Base-by-base conservation (phyloP, 2,888 invertebrate species). In the Synergus gifuensis region DNA sequence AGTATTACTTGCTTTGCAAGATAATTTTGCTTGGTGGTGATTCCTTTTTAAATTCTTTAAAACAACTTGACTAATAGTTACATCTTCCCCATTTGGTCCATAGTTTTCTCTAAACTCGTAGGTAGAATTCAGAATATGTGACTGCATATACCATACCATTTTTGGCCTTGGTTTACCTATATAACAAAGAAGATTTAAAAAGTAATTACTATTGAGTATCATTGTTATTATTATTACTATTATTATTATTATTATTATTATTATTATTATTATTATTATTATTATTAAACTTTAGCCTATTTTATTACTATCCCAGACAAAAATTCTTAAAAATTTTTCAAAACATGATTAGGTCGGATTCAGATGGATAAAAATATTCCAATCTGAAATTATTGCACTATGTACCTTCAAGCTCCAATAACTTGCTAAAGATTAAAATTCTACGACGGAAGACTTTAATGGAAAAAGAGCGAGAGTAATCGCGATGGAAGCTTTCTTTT, bases 1-100 rank as follows among this genome's bases (percentile, higher is more conserved):
- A 85, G 97, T 98, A 92, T 98, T 98, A 87, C 95, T 96, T 46
- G 98, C 98, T 93, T 97, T 96, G 93, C 98, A 98, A 87, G 96
- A 95, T 89, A 98, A 95, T 89, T 96, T 94, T 82, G 96, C 94
- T 93, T 97, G 96, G 87, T 97, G 94, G 93, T 98, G 97, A 92
- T 96, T 96, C 78, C 98, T 93, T 76, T 96, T 96, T 85, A 98
- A 95, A 90, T 95, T 96, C 85, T 96, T 96, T 90, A 97, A 96
- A 85, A 95, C 95, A 87, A 97, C 94, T 87, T 96, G 96, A 93
- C 97, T 98, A 90, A 96, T 95, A 78, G 96, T 96, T 84, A 95
- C 94, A 36, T 58, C 54, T 58, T 58, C 54, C 3, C 54, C 54
- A 18, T 58, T 58, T 58, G 84, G 77, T 67, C 81, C 82, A 80